Evolutionary conservation across 2,113 vertebrate species (phyloP).

Genomic region (Zosterops pallidus): DNA sequence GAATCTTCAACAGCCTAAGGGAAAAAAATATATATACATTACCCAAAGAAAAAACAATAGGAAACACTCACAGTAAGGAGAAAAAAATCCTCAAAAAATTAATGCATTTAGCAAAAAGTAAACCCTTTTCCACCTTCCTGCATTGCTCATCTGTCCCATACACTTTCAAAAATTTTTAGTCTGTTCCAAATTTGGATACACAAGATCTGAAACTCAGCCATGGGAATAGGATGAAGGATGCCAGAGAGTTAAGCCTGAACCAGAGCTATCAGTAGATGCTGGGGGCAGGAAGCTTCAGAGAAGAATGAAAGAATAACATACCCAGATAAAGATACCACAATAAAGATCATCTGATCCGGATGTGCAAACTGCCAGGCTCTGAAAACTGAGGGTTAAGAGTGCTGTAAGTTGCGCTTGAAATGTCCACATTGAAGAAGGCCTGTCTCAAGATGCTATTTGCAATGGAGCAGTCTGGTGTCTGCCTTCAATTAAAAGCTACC

Average conservation of each 20-base stretch:
- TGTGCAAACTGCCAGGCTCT: neutral
- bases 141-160: neutral
- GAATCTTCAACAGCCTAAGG: conserved; percentile 87
- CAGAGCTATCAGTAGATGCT: neutral
- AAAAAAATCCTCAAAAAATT: neutral
- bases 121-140: neutral
- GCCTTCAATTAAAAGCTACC: neutral
- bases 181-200: neutral
- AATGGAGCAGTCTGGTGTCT: neutral
- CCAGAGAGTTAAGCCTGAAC: neutral
- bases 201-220: neutral
- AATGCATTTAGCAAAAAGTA: neutral
- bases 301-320: neutral
- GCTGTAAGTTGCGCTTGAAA: neutral
- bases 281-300: neutral
- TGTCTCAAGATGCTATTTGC: neutral
- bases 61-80: conserved; percentile 30
- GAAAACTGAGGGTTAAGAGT: neutral
- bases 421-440: neutral
- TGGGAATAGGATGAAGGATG: neutral
- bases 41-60: conserved; percentile 52
- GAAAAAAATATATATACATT: conserved; percentile 73
- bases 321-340: neutral
- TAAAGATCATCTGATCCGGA: neutral
- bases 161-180: neutral